Evolutionary conservation across 2,113 vertebrate species (phyloP), one percentile per base, ranked within the genome.

Genomic region (Cygnus atratus): DNA sequence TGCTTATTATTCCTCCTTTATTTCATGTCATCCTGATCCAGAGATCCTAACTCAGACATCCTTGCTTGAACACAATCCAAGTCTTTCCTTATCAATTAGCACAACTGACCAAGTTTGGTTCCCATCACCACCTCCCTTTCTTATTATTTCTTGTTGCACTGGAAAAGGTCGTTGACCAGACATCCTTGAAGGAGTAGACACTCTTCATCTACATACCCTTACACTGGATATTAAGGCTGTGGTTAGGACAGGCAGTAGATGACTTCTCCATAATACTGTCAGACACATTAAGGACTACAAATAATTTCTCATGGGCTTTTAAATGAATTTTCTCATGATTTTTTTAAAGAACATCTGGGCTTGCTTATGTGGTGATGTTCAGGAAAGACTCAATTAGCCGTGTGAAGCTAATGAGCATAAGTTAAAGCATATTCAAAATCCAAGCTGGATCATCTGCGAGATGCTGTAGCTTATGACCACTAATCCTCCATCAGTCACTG

Each of bases 251-350:
- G 57, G 39, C 57, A 68, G 10, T 58, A 50, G 28, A 46, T 76
- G 28, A 76, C 37, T 65, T 28, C 52, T 84, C 26, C n/a, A 41
- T 37, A 80, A 43, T 20, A 52, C 20, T 52, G 39, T 62, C 68
- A 94, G 67, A 81, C 28, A 67, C 0, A 4, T 84, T 65, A 88
- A 88, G 25, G 67, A 71, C 41, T 86, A 41, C 31, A 80, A 87
- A 77, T 4, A 72, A 33, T 79, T 91, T 89, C 85, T 92, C 72
- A 76, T 62, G 31, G 35, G 73, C 63, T 90, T 91, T 75, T 84
- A 78, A 73, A 85, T 77, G 18, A 90, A 61, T 86, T 92, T 96
- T 95, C 94, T 91, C 95, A 91, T 65, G 91, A 39, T 92, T 70
- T 90, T 92, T 90, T 35, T 17, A 77, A 90, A 92, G 35, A 87